Evolutionary conservation across 2,888 invertebrate genomes (phyloP).

Genomic region (Onchidella celtica): DNA sequence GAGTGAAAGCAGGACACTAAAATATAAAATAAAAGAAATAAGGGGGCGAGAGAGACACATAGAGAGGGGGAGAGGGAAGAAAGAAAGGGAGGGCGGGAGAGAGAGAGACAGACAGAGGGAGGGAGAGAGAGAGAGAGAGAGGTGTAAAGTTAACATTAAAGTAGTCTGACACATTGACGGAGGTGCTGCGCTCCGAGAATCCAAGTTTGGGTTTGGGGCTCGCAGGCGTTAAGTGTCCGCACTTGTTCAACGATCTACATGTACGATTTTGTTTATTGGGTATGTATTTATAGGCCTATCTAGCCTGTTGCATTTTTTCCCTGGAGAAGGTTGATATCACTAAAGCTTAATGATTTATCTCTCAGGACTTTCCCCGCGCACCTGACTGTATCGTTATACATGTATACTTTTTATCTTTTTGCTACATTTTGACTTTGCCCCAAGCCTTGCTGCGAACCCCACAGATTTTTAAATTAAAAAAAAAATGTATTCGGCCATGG

Average conservation of each 20-base stretch:
- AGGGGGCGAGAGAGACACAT: conserved; percentile 34
- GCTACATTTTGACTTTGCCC: too few species aligned
- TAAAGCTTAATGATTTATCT: too few species aligned
- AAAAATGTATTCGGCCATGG: too few species aligned
- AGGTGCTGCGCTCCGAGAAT: not conserved
- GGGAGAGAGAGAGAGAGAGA: conserved; percentile 44
- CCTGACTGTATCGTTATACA: too few species aligned
- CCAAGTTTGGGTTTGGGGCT: not conserved
- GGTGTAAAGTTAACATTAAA: not conserved
- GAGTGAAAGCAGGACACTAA: not conserved
- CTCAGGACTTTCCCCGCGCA: too few species aligned
- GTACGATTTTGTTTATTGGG: conserved; percentile 33
- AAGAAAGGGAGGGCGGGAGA: conserved; percentile 18
- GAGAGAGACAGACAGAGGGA: conserved; percentile 47
- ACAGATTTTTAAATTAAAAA: too few species aligned
- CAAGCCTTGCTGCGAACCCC: too few species aligned
- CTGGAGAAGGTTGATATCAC: too few species aligned
- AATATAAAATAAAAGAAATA: conserved; percentile 15
- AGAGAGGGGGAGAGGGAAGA: conserved; percentile 2
- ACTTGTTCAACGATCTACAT: not conserved
- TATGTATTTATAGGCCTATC: too few species aligned
- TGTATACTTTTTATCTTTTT: too few species aligned
- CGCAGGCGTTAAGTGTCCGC: too few species aligned
- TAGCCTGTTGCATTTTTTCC: too few species aligned
- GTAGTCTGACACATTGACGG: not conserved